phyloP scores from a whole-genome alignment of 2,888 invertebrate species.

The Alitta virens region DNA sequence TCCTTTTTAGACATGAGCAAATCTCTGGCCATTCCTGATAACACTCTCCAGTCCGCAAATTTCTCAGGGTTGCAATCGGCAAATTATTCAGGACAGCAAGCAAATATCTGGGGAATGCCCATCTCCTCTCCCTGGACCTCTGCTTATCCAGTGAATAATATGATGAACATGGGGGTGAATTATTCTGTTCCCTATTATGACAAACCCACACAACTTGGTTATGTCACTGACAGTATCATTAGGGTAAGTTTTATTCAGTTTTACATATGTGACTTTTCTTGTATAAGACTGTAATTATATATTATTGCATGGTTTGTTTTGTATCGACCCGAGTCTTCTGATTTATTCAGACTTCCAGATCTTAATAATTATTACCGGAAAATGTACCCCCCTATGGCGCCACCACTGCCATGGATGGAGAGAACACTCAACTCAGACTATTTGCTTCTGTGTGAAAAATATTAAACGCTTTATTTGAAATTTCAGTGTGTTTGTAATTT shows the following conservation, averaged over 20 bases:
- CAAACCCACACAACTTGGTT: conserved; percentile 50
- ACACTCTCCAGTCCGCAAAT: conserved; percentile 55
- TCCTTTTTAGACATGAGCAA: background rate
- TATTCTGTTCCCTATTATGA: conserved; percentile 17
- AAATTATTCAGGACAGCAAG: no score
- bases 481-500: no score
- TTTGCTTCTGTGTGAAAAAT: no score
- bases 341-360: no score
- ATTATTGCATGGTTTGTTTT: no score
- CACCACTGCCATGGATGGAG: no score
- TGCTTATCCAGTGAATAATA: conserved; percentile 1
- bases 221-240: conserved; percentile 54
- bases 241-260: conserved; percentile 11
- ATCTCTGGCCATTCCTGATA: conserved; percentile 42
- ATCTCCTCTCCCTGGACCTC: conserved; percentile 33
- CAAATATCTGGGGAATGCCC: conserved; percentile 52
- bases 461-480: no score
- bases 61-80: conserved; percentile 56
- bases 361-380: no score
- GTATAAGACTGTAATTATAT: no score
- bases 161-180: conserved; percentile 16
- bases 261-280: background rate
- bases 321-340: no score
- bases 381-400: no score
- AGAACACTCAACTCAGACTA: no score